Percentiles rank a stretch among this genome's conserved stretches.
These are phyloP conservation scores for Cotesia glomerata DNA, from an alignment of 1,140 invertebrate genomes.

Conservation along the genomic window DNA sequence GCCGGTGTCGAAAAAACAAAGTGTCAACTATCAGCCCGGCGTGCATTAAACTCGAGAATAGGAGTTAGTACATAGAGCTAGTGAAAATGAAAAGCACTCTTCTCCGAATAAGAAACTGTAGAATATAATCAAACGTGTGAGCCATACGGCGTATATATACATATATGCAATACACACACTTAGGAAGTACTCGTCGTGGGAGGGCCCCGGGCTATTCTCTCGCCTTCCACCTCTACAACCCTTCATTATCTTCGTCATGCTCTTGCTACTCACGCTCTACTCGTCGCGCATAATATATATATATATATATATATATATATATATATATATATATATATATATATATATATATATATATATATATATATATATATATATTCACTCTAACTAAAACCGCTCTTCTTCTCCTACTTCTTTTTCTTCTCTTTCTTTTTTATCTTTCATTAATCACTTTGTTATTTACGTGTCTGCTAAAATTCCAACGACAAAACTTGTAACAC, in stretches of 20 bases:
- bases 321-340: no score
- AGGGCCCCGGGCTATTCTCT: slow-evolving; percentile 31
- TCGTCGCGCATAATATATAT: slow-evolving; percentile 5
- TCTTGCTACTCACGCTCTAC: slow-evolving; percentile 8
- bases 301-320: no score
- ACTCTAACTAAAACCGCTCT: neutral
- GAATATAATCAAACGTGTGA: slow-evolving; percentile 34
- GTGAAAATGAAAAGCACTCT: slow-evolving; percentile 6
- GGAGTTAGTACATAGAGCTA: neutral
- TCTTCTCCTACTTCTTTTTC: no score
- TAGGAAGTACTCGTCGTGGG: slow-evolving; percentile 20
- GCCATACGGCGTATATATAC: slow-evolving; percentile 31
- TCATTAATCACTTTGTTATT: slow-evolving; percentile 2
- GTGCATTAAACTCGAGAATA: neutral
- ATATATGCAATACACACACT: neutral
- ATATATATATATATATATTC: neutral
- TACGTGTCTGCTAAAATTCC: neutral
- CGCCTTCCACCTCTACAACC: slow-evolving; percentile 19
- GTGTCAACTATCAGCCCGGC: no score
- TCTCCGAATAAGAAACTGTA: slow-evolving; percentile 1
- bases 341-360: no score
- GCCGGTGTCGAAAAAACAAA: no score
- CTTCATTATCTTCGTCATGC: slow-evolving; percentile 28
- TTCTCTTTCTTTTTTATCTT: neutral
- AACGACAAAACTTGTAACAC: no score